phyloP scores from a whole-genome alignment of 2,888 invertebrate species.

The Phalera bucephala region DNA sequence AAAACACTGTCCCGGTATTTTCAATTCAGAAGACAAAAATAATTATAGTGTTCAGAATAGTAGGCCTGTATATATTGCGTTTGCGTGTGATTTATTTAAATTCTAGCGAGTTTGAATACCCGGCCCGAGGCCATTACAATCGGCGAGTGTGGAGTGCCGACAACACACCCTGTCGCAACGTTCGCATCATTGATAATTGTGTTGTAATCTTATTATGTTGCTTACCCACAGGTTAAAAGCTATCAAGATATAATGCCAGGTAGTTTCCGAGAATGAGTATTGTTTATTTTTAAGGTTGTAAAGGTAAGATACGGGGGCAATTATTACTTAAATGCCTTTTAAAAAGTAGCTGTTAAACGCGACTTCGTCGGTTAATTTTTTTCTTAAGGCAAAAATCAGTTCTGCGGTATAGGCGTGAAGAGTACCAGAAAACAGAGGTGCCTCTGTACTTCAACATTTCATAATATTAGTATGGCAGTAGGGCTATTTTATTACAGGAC shows the following conservation, averaged over 20 bases:
- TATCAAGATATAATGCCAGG: constrained; percentile 57
- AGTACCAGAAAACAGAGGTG: no score
- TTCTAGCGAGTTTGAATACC: constrained; percentile 5
- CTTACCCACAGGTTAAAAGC: constrained; percentile 59
- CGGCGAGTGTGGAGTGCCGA: constrained; percentile 21
- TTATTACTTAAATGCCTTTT: no score
- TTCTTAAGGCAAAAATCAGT: no score
- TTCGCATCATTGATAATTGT: constrained; percentile 72
- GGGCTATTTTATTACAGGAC: no score
- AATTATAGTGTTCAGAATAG: no score
- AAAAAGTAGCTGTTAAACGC: no score
- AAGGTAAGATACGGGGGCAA: constrained; percentile 29
- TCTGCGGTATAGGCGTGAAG: no score
- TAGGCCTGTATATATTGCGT: background rate
- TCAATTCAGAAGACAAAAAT: no score
- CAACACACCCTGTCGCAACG: constrained; percentile 40
- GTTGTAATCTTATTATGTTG: constrained; percentile 70
- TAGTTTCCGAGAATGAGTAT: constrained; percentile 47
- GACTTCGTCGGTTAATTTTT: no score
- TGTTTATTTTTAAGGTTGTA: constrained; percentile 48
- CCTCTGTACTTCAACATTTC: no score
- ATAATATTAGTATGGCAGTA: no score
- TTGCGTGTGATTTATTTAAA: background rate
- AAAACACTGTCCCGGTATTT: no score
- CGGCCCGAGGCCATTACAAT: constrained; percentile 32